Evolutionary conservation across 2,797 vertebrate species (phyloP), one percentile per base, ranked within the genome.

Genomic region (Scyliorhinus canicula): DNA sequence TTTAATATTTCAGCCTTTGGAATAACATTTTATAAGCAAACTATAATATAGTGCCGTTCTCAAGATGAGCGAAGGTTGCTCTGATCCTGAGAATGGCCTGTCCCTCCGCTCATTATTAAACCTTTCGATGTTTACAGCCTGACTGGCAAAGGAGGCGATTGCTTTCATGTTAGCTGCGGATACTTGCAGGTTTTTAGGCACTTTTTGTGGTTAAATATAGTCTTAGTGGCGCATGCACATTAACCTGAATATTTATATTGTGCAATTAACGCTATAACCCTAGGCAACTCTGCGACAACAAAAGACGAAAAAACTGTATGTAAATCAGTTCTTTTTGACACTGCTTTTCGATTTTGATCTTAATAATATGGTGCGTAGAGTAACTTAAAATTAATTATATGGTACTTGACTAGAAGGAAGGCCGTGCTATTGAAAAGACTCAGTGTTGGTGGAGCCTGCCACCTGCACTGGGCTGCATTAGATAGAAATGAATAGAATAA

Each of bases 371-470:
- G 95, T 96, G 77, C 96, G 95, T 86, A 28, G 96, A 96, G 96
- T 95, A 97, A 97, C 97, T 97, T 97, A 95, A 97, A 96, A 97
- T 97, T 97, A 97, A 97, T 97, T 95, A 96, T 94, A 95, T 97
- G 96, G 96, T 96, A 97, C 96, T 96, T 95, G 96, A 95, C 96
- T 97, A 96, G 95, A 95, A 96, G 69, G 95, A 95, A 95, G 96
- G 95, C 96, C 95, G 95, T 82, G 96, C 96, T 96, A 95, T 95
- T 96, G 95, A 95, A 95, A 95, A 96, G 95, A 95, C 95, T 96
- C 95, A 95, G 96, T 96, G 96, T 95, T 95, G 94, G 95, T 95
- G 95, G 95, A 95, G 95, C 50, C 84, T 96, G 96, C 96, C 97
- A 97, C 97, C 97, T 97, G 97, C 97, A 96, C 95, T 77, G 84